phyloP scores from a whole-genome alignment of 2,797 vertebrate genomes.

The Basileuterus tristriatus region DNA sequence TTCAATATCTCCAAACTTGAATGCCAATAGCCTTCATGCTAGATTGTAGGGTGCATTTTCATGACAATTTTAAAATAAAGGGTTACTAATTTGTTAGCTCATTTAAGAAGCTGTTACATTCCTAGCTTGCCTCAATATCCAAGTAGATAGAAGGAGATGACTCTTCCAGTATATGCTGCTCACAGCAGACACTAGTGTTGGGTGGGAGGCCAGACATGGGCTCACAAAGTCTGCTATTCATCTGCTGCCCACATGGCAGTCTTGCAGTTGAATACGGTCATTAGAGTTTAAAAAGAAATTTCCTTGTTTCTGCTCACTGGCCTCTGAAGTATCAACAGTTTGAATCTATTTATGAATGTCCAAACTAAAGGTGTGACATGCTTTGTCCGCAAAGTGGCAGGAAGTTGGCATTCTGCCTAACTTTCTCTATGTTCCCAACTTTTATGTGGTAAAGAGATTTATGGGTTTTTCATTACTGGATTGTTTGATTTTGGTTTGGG shows the following conservation, averaged over 20 bases:
- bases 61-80: background rate
- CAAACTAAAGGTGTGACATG: conserved; percentile 79
- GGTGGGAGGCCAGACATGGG: background rate
- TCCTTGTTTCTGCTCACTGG: conserved; percentile 45
- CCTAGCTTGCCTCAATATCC: background rate
- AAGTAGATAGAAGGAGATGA: background rate
- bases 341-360: conserved; percentile 80
- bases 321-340: conserved; percentile 81
- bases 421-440: conserved; percentile 79
- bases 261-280: conserved; percentile 81
- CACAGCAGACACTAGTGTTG: background rate
- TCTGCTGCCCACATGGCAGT: conserved; percentile 13
- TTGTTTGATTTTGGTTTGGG: background rate
- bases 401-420: conserved; percentile 77
- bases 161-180: background rate
- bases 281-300: conserved; percentile 69
- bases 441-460: conserved; percentile 85
- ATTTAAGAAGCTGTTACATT: background rate
- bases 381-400: conserved; percentile 80
- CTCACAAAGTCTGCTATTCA: background rate
- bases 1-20: background rate
- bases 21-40: background rate
- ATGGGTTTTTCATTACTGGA: conserved; percentile 36
- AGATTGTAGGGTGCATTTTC: background rate
- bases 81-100: background rate